Percentiles rank a stretch among this genome's conserved stretches.
Evolutionary conservation across 2,888 invertebrate genomes (phyloP).

Genomic region (Leptopilina myrica): DNA sequence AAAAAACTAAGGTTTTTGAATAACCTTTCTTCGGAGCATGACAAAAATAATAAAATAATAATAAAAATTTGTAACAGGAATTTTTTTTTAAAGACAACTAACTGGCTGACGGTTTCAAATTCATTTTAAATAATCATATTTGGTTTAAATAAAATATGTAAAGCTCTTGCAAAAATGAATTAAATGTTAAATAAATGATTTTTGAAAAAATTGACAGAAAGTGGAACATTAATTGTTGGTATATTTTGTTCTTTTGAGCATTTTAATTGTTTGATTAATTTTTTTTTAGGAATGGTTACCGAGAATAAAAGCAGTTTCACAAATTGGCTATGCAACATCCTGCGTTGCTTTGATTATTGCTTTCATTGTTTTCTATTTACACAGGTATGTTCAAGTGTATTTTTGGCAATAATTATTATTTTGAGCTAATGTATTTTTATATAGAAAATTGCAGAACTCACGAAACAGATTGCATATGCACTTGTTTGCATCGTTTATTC

Average conservation of each 20-base stretch:
- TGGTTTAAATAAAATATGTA: too few relatives aligned
- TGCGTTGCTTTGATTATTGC: constrained; percentile 15
- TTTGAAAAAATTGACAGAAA: too few relatives aligned
- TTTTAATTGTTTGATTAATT: background rate
- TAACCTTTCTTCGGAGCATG: too few relatives aligned
- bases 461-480: constrained; percentile 85
- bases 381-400: background rate
- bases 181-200: too few relatives aligned
- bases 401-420: background rate
- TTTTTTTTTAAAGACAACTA: too few relatives aligned
- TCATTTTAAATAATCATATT: too few relatives aligned
- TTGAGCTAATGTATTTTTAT: constrained; percentile 47
- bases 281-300: constrained; percentile 16
- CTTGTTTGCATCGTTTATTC: constrained; percentile 83
- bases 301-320: constrained; percentile 27
- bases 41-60: too few relatives aligned
- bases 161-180: too few relatives aligned
- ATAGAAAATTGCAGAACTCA: constrained; percentile 82
- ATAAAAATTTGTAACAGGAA: too few relatives aligned
- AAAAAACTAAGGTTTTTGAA: too few relatives aligned
- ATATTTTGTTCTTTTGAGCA: background rate
- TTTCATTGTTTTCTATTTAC: constrained; percentile 21
- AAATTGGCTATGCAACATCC: constrained; percentile 22
- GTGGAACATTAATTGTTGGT: too few relatives aligned
- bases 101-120: too few relatives aligned